These are phyloP conservation scores for Onthophagus sagittarius DNA, from an alignment of 2,888 invertebrate species.

Conservation along the genomic window DNA sequence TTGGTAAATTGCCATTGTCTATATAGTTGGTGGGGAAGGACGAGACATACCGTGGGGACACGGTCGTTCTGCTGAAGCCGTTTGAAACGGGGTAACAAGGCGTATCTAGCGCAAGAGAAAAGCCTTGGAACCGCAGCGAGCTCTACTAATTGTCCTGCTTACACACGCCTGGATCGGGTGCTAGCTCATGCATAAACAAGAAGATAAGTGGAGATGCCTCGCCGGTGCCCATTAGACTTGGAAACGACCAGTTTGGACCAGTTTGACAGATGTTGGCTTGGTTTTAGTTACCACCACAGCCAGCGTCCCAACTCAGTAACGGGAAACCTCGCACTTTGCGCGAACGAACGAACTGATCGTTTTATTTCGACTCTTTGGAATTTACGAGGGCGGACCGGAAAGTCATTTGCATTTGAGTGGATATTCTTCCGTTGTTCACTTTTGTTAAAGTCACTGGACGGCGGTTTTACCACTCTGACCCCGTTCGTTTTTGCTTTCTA, in stretches of 20 bases:
- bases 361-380: constrained; percentile 25
- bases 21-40: not conserved
- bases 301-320: constrained; percentile 14
- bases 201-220: constrained; percentile 42
- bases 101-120: constrained; percentile 29
- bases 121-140: constrained; percentile 25
- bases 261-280: constrained; percentile 34
- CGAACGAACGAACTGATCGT: constrained; percentile 15
- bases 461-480: constrained; percentile 2
- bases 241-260: constrained; percentile 29
- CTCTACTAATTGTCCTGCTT: constrained; percentile 41
- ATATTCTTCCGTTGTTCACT: constrained; percentile 7
- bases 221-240: constrained; percentile 35
- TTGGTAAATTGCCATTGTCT: constrained; percentile 16
- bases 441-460: not conserved
- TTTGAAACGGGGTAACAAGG: constrained; percentile 35
- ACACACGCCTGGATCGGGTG: constrained; percentile 41
- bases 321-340: not conserved
- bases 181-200: constrained; percentile 47
- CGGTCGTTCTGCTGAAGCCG: constrained; percentile 10
- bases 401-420: not conserved
- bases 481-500: not conserved
- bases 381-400: not conserved
- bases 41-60: constrained; percentile 1
- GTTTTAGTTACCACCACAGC: constrained; percentile 29